Percentiles rank a stretch among this genome's conserved stretches.
phyloP scores from a whole-genome alignment of 2,888 invertebrate genomes.

The Tachystola acroxantha region DNA sequence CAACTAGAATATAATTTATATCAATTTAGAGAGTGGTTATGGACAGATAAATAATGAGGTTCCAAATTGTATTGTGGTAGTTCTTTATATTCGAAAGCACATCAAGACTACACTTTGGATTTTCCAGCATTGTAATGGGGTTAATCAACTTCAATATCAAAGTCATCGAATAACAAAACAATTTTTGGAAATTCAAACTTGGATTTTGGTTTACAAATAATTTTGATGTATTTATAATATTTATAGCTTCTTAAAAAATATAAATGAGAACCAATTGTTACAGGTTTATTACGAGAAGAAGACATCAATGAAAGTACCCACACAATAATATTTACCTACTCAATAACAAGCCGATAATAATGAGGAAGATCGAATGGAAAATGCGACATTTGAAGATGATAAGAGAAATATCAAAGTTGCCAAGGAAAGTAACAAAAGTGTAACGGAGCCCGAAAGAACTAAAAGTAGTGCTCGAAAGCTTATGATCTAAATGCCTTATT shows the following conservation, averaged over 20 bases:
- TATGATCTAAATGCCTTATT: constrained; percentile 74
- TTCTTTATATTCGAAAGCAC: too few species aligned
- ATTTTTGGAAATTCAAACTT: too few species aligned
- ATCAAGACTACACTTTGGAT: too few species aligned
- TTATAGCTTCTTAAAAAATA: constrained; percentile 8
- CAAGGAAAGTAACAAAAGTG: constrained; percentile 4
- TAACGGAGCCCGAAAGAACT: constrained; percentile 54
- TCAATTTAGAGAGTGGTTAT: constrained; percentile 11
- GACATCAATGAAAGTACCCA: constrained; percentile 1
- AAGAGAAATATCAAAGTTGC: background rate
- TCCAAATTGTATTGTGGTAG: too few species aligned
- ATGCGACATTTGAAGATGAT: background rate
- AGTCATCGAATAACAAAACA: too few species aligned
- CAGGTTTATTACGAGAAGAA: constrained; percentile 7
- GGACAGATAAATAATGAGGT: too few species aligned
- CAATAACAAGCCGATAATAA: constrained; percentile 6
- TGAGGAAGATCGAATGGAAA: constrained; percentile 5
- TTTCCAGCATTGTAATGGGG: too few species aligned
- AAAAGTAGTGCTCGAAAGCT: constrained; percentile 45
- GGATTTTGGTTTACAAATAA: too few species aligned
- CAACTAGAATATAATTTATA: constrained; percentile 26
- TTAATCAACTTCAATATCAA: too few species aligned
- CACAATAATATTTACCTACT: background rate
- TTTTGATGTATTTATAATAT: too few species aligned
- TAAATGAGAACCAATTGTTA: constrained; percentile 7